Evolutionary conservation across 2,888 invertebrate species (phyloP).

Genomic region (Magallana nippona): DNA sequence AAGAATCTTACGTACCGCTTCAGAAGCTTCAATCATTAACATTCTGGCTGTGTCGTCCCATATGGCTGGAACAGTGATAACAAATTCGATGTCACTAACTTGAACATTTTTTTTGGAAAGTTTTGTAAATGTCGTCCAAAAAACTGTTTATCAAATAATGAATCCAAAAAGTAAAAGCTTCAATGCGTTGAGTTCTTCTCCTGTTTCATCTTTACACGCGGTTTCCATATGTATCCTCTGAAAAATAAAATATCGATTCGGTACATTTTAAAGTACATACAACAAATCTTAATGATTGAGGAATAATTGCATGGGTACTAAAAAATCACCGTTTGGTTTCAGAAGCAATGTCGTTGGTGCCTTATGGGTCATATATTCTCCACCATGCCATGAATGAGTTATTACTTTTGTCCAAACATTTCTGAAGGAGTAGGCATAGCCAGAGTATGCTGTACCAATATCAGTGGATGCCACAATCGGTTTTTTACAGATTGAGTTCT

Average conservation of each 20-base stretch:
- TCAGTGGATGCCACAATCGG: constrained; percentile 29
- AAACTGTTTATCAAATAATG: constrained; percentile 7
- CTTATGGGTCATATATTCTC: not conserved
- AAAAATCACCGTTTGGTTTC: not conserved
- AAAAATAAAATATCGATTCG: not conserved
- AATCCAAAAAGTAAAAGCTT: not conserved
- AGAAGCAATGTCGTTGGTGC: constrained; percentile 36
- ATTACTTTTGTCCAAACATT: not conserved
- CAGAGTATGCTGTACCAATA: constrained; percentile 38
- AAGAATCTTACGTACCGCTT: not conserved
- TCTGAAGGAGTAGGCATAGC: constrained; percentile 20
- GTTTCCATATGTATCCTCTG: constrained; percentile 4
- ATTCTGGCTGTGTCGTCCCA: constrained; percentile 30
- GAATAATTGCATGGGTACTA: too few relatives aligned
- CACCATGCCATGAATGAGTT: not conserved
- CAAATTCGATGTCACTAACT: constrained; percentile 26
- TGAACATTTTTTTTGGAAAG: not conserved
- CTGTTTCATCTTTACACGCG: not conserved
- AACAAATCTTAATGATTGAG: too few relatives aligned
- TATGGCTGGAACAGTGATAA: constrained; percentile 35
- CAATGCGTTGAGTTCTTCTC: not conserved
- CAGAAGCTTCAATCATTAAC: constrained; percentile 33
- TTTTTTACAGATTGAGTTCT: not conserved
- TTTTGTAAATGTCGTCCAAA: not conserved
- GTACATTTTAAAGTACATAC: too few relatives aligned